Conservation (phyloP, 2,113 vertebrate species). For the Seriola aureovittata region DNA sequence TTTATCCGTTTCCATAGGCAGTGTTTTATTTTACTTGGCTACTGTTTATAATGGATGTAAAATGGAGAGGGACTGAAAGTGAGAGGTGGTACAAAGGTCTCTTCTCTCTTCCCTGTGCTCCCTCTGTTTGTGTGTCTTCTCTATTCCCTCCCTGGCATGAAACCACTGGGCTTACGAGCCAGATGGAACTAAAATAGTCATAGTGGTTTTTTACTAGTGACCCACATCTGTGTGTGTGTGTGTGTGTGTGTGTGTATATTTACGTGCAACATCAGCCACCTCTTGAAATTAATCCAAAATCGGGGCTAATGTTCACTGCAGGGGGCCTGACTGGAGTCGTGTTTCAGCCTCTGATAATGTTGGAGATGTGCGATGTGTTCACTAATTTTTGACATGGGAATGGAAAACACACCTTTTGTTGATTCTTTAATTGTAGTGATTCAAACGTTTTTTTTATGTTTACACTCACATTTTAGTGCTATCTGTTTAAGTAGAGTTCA, state of each 20-base stretch:
- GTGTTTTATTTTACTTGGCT: background rate
- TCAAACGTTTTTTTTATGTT: too few relatives aligned
- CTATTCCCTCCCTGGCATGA: background rate
- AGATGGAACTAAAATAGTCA: slow-evolving; percentile 46
- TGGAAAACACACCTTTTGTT: too few relatives aligned
- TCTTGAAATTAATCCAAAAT: slow-evolving; percentile 58
- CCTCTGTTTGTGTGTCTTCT: slow-evolving; percentile 1
- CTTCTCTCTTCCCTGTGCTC: background rate
- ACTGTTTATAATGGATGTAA: background rate
- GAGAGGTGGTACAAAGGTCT: background rate
- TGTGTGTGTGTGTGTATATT: slow-evolving; percentile 5
- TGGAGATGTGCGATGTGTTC: background rate
- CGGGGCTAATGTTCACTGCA: slow-evolving; percentile 37
- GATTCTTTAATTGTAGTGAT: too few relatives aligned
- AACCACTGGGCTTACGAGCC: slow-evolving; percentile 20
- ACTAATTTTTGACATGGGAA: too few relatives aligned
- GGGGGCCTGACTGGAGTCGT: slow-evolving; percentile 4
- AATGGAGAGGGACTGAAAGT: background rate
- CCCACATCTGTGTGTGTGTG: slow-evolving; percentile 44
- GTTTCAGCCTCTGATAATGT: background rate
- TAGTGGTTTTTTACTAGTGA: slow-evolving; percentile 11
- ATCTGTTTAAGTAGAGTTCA: too few relatives aligned
- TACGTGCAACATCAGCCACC: slow-evolving; percentile 26
- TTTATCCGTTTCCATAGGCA: background rate
- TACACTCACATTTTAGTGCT: too few relatives aligned